Evolutionary conservation across 2,797 vertebrate genomes (phyloP).

Genomic region (Poecilia velifera): DNA sequence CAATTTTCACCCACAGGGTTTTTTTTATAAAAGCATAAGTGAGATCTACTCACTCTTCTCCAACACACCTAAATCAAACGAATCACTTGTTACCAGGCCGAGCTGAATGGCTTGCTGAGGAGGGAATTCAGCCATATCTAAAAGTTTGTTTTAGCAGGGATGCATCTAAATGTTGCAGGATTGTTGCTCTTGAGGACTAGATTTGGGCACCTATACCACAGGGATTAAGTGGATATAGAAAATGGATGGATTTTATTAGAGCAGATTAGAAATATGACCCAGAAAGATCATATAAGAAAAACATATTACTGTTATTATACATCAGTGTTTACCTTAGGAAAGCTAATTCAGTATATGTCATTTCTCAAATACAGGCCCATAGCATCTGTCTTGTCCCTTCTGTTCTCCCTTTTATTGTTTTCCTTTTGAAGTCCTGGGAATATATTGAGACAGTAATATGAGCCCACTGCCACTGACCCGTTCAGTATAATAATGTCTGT

Average conservation of each 20-base stretch:
- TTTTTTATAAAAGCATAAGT: too few species aligned
- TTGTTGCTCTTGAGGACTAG: too few species aligned
- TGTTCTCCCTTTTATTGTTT: conserved; percentile 20
- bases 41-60: too few species aligned
- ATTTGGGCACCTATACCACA: too few species aligned
- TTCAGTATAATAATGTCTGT: conserved; percentile 27
- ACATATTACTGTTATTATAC: background rate
- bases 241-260: background rate
- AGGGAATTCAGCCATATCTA: too few species aligned
- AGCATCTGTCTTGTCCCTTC: background rate
- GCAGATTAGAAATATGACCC: background rate
- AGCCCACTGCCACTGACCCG: conserved; percentile 32
- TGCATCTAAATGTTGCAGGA: too few species aligned
- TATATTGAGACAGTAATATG: conserved; percentile 49
- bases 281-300: background rate
- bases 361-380: conserved; percentile 41
- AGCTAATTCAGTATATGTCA: conserved; percentile 35
- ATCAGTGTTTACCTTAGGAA: conserved; percentile 22
- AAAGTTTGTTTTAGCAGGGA: too few species aligned
- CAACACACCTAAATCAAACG: too few species aligned
- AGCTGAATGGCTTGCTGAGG: too few species aligned
- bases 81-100: too few species aligned
- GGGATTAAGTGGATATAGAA: too few species aligned
- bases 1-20: too few species aligned
- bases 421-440: conserved; percentile 28